These are phyloP conservation scores for Pithys albifrons DNA, from an alignment of 2,113 vertebrate genomes.

Conservation along the genomic window DNA sequence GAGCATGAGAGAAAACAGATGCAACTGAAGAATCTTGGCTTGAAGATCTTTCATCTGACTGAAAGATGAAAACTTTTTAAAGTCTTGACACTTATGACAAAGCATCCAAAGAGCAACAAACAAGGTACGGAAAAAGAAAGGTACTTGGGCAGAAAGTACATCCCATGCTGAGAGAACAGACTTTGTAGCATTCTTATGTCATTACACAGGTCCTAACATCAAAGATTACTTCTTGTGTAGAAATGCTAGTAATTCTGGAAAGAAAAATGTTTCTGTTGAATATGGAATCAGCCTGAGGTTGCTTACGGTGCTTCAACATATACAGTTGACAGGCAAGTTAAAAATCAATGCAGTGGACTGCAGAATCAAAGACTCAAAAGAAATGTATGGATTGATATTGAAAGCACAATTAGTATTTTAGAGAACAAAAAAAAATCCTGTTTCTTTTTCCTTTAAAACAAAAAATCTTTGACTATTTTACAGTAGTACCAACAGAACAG, in stretches of 20 bases:
- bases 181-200: conserved; percentile 29
- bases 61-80: neutral
- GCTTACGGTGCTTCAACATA: neutral
- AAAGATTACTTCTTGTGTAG: neutral
- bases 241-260: neutral
- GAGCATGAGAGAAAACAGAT: conserved; percentile 79
- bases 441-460: neutral
- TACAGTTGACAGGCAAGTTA: neutral
- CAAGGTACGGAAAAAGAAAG: conserved; percentile 7
- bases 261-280: neutral
- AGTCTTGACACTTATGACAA: conserved; percentile 43
- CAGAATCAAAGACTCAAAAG: neutral
- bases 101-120: neutral
- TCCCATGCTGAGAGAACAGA: neutral
- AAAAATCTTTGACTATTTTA: neutral
- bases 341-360: neutral
- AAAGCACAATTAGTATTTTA: neutral
- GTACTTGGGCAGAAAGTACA: conserved; percentile 8
- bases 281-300: neutral
- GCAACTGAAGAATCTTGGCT: conserved; percentile 29
- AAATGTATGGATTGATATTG: neutral
- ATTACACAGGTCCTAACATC: conserved; percentile 33
- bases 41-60: neutral
- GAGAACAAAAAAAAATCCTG: neutral
- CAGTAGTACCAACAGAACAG: neutral